Conservation (phyloP, 2,113 vertebrate species). For the Diglossa brunneiventris region DNA sequence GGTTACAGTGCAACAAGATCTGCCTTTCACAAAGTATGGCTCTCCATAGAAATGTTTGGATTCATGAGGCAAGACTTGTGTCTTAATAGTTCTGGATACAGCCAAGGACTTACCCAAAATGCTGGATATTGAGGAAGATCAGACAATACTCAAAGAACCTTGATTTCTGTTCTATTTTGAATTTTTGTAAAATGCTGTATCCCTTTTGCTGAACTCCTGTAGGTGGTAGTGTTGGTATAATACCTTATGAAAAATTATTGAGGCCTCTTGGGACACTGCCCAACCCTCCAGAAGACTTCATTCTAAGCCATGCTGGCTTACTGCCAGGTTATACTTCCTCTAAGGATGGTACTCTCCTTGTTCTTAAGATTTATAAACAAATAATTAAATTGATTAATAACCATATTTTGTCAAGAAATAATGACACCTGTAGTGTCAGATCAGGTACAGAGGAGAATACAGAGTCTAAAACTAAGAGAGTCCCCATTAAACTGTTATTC, state of each 20-base stretch:
- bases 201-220: slow-evolving; percentile 18
- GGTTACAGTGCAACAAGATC: neutral
- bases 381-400: neutral
- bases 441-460: neutral
- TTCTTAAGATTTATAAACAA: neutral
- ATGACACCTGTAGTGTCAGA: neutral
- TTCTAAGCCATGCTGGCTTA: neutral
- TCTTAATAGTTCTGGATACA: neutral
- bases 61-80: neutral
- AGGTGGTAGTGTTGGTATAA: slow-evolving; percentile 28
- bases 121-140: neutral
- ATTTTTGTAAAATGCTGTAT: neutral
- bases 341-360: neutral
- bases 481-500: neutral
- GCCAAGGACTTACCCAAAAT: neutral
- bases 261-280: neutral
- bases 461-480: neutral
- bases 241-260: neutral
- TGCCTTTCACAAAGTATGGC: neutral
- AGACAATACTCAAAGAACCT: neutral
- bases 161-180: neutral
- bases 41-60: neutral
- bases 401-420: neutral
- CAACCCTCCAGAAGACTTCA: neutral
- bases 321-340: neutral